Percentiles rank a stretch among this genome's conserved stretches.
Conservation (phyloP, 2,113 vertebrate species). For the Procavia capensis region DNA sequence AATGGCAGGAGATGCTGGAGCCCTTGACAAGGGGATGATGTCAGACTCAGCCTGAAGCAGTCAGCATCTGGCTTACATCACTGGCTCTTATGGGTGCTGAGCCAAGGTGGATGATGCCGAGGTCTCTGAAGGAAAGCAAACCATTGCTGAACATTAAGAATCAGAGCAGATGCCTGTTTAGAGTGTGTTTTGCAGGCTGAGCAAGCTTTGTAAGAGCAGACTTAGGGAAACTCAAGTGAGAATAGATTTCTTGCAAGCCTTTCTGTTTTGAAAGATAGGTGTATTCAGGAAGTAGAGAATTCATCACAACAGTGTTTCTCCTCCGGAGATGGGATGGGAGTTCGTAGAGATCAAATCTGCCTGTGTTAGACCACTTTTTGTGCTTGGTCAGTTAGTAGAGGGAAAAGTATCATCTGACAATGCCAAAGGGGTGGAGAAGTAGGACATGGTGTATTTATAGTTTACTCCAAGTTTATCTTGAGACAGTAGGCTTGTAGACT, state of each 20-base stretch:
- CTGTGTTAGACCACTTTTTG: neutral
- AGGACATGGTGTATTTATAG: neutral
- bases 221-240: neutral
- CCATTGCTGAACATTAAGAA: neutral
- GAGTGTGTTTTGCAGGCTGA: neutral
- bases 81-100: fast-evolving
- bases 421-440: neutral
- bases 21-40: constrained; percentile 61
- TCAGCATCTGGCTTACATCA: constrained; percentile 73
- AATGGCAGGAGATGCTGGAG: neutral
- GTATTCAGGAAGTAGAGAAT: neutral
- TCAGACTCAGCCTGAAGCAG: constrained; percentile 5
- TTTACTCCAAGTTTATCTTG: neutral
- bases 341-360: neutral
- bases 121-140: neutral
- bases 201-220: neutral
- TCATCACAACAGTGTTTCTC: neutral
- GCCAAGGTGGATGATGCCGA: neutral
- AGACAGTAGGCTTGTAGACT: too few species aligned
- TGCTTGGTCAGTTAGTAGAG: neutral
- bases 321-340: neutral
- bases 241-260: neutral
- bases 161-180: neutral
- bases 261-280: neutral
- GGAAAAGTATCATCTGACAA: neutral